A percentile compares a stretch with the other conserved stretches of the same genome.
These are phyloP conservation scores for Poecile atricapillus DNA, from an alignment of 2,113 vertebrate species.

Conservation along the genomic window DNA sequence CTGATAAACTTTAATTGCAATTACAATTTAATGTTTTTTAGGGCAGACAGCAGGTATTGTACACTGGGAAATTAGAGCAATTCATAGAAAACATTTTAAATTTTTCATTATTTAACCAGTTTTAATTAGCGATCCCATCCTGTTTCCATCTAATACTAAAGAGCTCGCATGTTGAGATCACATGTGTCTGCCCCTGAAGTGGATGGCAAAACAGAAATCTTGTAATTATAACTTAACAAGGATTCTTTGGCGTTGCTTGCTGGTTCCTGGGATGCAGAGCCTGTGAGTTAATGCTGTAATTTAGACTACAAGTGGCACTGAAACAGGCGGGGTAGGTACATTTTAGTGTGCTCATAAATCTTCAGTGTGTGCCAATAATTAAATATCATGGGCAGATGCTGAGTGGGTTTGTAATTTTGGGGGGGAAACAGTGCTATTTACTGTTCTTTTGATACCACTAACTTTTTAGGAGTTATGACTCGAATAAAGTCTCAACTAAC, in stretches of 20 bases:
- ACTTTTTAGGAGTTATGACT: neutral
- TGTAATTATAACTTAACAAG: conserved; percentile 16
- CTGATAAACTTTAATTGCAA: neutral
- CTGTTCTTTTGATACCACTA: neutral
- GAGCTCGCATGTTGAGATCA: neutral
- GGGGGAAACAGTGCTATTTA: neutral
- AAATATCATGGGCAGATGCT: neutral
- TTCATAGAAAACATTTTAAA: neutral
- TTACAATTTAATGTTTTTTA: neutral
- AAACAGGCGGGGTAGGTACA: neutral
- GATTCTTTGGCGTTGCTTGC: conserved; percentile 2
- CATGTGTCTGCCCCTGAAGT: neutral
- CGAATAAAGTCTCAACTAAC: neutral
- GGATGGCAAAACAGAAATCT: conserved; percentile 42
- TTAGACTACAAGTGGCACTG: conserved; percentile 3
- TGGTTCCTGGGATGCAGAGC: neutral
- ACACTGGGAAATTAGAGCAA: neutral
- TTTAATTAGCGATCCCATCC: neutral
- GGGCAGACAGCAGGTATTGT: neutral
- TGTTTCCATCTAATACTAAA: neutral
- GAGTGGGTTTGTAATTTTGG: neutral
- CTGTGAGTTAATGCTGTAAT: conserved; percentile 22
- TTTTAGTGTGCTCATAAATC: neutral
- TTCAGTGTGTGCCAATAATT: neutral
- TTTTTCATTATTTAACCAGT: conserved; percentile 14